Evolutionary conservation across 2,888 invertebrate genomes (phyloP).

Genomic region (Heliconius cydno): DNA sequence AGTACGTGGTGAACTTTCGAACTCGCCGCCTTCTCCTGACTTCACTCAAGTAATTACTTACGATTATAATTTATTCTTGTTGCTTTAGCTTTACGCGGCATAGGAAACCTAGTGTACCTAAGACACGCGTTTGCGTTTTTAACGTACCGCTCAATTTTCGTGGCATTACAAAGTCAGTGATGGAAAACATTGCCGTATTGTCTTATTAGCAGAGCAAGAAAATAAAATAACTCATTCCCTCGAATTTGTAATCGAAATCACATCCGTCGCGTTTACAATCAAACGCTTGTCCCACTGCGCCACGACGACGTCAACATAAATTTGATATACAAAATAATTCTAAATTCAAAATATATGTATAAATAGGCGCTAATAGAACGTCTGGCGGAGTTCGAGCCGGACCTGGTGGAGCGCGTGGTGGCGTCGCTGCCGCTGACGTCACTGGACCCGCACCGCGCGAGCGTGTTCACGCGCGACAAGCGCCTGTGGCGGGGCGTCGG

Average conservation of each 20-base stretch:
- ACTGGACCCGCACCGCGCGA: slow-evolving; percentile 76
- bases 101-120: too few relatives aligned
- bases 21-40: slow-evolving; percentile 83
- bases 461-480: slow-evolving; percentile 67
- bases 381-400: slow-evolving; percentile 85
- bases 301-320: neutral
- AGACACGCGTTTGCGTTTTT: too few relatives aligned
- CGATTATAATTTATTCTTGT: neutral
- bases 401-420: slow-evolving; percentile 88
- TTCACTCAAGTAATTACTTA: slow-evolving; percentile 76
- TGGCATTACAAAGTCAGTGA: too few relatives aligned
- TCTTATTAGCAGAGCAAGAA: too few relatives aligned
- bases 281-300: neutral
- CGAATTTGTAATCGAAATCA: neutral
- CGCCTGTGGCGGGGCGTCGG: slow-evolving; percentile 75
- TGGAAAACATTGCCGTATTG: too few relatives aligned
- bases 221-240: neutral
- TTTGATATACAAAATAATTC: neutral
- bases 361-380: slow-evolving; percentile 85
- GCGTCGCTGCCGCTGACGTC: slow-evolving; percentile 73
- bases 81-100: neutral
- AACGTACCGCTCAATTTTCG: too few relatives aligned
- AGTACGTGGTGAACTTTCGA: slow-evolving; percentile 84
- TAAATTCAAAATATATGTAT: neutral
- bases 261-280: neutral